phyloP scores from a whole-genome alignment of 2,113 vertebrate genomes.

The Pithys albifrons region DNA sequence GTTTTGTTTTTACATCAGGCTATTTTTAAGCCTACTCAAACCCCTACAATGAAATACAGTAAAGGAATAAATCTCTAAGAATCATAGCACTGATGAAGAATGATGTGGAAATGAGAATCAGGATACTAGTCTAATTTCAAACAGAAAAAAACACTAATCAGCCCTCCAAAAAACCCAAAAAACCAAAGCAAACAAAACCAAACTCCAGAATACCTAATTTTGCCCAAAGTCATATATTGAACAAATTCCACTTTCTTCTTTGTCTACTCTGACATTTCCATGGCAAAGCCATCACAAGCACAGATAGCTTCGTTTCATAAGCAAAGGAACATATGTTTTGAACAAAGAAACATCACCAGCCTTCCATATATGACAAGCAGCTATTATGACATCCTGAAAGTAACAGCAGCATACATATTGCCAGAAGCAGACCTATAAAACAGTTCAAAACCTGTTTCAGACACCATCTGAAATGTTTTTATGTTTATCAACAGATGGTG shows the following conservation, averaged over 20 bases:
- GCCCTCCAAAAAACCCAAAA: no score
- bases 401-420: not conserved
- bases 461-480: not conserved
- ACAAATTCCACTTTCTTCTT: not conserved
- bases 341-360: not conserved
- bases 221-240: not conserved
- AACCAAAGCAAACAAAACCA: no score
- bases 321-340: not conserved
- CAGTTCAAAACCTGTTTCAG: not conserved
- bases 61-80: not conserved
- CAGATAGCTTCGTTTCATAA: not conserved
- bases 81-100: not conserved
- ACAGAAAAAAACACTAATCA: not conserved
- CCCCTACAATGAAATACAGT: not conserved
- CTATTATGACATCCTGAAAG: not conserved
- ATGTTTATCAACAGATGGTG: not conserved
- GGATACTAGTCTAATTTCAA: not conserved
- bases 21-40: not conserved
- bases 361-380: not conserved
- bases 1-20: not conserved
- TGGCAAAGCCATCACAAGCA: not conserved
- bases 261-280: not conserved
- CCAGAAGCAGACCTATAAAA: not conserved
- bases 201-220: accelerated
- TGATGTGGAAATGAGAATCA: not conserved